These are phyloP conservation scores for Pseudeuparius sepicola DNA, from an alignment of 2,888 invertebrate species.

Conservation along the genomic window DNA sequence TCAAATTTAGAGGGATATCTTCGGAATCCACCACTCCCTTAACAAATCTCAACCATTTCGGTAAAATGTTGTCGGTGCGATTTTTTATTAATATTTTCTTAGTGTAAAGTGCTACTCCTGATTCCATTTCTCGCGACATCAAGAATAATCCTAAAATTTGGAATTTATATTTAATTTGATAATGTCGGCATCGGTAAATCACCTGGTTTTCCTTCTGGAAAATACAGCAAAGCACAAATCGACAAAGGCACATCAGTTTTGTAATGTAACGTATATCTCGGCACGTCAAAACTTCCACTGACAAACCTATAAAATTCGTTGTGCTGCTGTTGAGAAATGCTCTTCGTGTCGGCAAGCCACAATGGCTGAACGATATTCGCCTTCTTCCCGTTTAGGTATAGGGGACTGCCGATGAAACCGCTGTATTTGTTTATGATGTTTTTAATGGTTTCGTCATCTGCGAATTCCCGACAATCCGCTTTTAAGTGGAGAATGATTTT, in stretches of 20 bases:
- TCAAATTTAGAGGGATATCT: slow-evolving; percentile 95
- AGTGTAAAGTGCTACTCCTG: slow-evolving; percentile 83
- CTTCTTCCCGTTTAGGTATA: slow-evolving; percentile 80
- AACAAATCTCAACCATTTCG: slow-evolving; percentile 91
- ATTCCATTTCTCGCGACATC: slow-evolving; percentile 73
- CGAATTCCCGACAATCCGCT: slow-evolving; percentile 77
- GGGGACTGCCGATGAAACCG: slow-evolving; percentile 92
- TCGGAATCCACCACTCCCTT: slow-evolving; percentile 98
- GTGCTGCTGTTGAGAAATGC: slow-evolving; percentile 77
- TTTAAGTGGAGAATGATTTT: slow-evolving; percentile 88
- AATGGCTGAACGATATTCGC: slow-evolving; percentile 84
- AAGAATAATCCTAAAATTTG: slow-evolving; percentile 68
- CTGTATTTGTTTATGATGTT: slow-evolving; percentile 91
- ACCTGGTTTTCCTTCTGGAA: slow-evolving; percentile 72
- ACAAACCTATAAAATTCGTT: slow-evolving; percentile 88
- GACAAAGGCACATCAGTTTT: slow-evolving; percentile 87
- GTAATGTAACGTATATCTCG: slow-evolving; percentile 85
- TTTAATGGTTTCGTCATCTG: slow-evolving; percentile 76
- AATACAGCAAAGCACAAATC: slow-evolving; percentile 82
- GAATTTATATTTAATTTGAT: not conserved
- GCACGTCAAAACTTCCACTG: slow-evolving; percentile 75
- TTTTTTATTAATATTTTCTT: slow-evolving; percentile 88
- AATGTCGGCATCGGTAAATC: too few species aligned
- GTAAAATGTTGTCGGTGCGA: slow-evolving; percentile 81
- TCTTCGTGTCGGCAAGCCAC: slow-evolving; percentile 88